These are phyloP conservation scores for Poicephalus meyeri DNA, from an alignment of 2,113 vertebrate species.

Conservation along the genomic window DNA sequence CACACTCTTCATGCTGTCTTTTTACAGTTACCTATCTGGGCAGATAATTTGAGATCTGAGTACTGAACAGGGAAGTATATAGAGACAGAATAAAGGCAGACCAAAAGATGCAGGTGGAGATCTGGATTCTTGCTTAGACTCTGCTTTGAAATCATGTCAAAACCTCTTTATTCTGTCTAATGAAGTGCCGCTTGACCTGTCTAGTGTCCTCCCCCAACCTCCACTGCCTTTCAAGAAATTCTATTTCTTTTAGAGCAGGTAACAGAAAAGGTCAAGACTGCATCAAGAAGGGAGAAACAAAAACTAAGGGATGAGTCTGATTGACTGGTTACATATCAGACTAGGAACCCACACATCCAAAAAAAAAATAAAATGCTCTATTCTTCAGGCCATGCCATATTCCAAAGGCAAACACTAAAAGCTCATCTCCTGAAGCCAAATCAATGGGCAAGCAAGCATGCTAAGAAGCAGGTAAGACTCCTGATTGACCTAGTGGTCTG, in stretches of 20 bases:
- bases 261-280: background rate
- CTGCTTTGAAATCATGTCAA: background rate
- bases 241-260: background rate
- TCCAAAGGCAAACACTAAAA: background rate
- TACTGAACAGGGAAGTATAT: background rate
- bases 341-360: background rate
- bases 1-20: background rate
- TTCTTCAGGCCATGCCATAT: background rate
- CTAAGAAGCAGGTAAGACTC: background rate
- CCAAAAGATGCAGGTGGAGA: background rate
- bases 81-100: background rate
- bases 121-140: background rate
- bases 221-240: background rate
- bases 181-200: background rate
- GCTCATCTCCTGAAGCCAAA: background rate
- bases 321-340: background rate
- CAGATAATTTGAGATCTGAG: background rate
- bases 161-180: background rate
- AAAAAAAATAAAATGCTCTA: background rate
- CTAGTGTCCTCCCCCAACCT: background rate
- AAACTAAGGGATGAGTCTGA: background rate
- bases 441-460: background rate
- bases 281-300: background rate
- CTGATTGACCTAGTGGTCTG: background rate
- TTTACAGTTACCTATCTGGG: background rate